Evolutionary conservation across 2,888 invertebrate species (phyloP), one percentile per base, ranked within the genome.

Genomic region (Melanargia galathea): DNA sequence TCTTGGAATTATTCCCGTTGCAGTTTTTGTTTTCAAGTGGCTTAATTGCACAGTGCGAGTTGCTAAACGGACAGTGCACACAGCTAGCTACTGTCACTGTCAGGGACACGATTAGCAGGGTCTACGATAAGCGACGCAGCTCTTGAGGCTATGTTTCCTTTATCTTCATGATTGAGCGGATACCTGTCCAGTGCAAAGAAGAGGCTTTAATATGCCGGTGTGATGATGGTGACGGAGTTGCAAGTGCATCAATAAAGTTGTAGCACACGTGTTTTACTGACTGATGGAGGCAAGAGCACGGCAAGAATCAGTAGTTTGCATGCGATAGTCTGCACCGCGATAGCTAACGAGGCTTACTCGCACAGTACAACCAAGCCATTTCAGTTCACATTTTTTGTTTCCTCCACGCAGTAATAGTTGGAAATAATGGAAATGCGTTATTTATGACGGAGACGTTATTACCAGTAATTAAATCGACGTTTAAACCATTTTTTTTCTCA

Each of bases 361-460:
- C 20, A 46, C 22, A 13, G 20, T 20, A 46, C 13, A 46, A 22
- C 20, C 1, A 38, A 43, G 18, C 18, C 8, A 18, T 43, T 18
- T 43, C 43, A 16, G 45, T 46, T 22, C 22, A 20, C 22, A 46
- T 48, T 58, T 58, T 58, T 58, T 48, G 43, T 22, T 16, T n/a
- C 35, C 35, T 35, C 52, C 43, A 43, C 56, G 56, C 43, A 56
- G 8, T 48, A 48, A 48, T 58, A 57, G 56, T 57, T 57, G 56
- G 56, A 46, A 57, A 58, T 48, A 46, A 45, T 57, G 33, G 45
- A 57, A 57, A 58, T 58, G 48, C 35, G 58, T 58, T 56, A 56
- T 45, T 56, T 56, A 58, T 35, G 46, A n/a, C 46, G 46, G 48
- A 48, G 48, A 58, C 58, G 48, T 58, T 48, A 57, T 57, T 57